A percentile compares a stretch with the other conserved stretches of the same genome.
Conservation (phyloP, 2,797 vertebrate species). For the Syngnathus rostellatus region DNA sequence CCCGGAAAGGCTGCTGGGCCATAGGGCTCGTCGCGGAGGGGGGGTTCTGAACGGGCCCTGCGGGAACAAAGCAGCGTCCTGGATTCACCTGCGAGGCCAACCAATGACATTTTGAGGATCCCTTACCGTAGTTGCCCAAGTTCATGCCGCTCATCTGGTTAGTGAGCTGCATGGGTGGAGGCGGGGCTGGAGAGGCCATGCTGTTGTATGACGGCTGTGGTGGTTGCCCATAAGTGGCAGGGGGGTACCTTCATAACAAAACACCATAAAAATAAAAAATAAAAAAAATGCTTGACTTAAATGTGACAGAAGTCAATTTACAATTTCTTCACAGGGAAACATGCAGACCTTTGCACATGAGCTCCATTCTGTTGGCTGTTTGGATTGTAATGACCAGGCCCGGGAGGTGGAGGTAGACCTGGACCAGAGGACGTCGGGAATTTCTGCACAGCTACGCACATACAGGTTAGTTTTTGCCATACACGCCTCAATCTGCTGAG, state of each 20-base stretch:
- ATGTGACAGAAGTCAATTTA: background rate
- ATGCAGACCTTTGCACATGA: conserved; percentile 71
- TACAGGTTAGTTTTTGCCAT: background rate
- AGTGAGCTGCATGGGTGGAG: conserved; percentile 71
- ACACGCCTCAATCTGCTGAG: background rate
- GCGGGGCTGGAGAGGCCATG: conserved; percentile 52
- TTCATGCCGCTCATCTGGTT: conserved; percentile 83
- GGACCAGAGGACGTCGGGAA: conserved; percentile 52
- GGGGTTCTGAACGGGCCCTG: conserved; percentile 63
- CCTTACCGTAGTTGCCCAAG: conserved; percentile 77
- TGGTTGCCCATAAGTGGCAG: conserved; percentile 62
- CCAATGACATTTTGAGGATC: background rate
- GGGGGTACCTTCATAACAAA: conserved; percentile 63
- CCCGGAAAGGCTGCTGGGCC: conserved; percentile 59
- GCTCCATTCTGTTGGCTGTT: conserved; percentile 73
- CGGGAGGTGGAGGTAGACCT: conserved; percentile 57
- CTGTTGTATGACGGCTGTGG: conserved; percentile 63
- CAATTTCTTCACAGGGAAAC: conserved; percentile 19
- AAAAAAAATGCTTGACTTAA: background rate
- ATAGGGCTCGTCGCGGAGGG: conserved; percentile 51
- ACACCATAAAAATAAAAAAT: no score
- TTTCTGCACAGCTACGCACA: conserved; percentile 58
- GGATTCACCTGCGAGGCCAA: no score
- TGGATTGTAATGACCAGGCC: conserved; percentile 66
- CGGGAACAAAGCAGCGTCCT: background rate